These are phyloP conservation scores for Penaeus monodon DNA, from an alignment of 2,888 invertebrate species.

Conservation along the genomic window DNA sequence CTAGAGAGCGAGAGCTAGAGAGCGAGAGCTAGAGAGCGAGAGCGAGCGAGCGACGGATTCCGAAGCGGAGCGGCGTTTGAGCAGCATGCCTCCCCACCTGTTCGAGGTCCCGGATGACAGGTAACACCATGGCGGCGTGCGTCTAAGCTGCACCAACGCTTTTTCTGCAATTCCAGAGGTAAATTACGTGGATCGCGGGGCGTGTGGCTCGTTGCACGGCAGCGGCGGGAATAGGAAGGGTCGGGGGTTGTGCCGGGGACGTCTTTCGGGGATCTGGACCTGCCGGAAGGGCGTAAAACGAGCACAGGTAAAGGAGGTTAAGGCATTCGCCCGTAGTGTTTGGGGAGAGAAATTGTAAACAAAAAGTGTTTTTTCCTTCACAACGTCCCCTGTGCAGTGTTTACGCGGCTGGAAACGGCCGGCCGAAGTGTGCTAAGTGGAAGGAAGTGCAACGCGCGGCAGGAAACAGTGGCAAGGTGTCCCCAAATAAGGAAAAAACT, in stretches of 20 bases:
- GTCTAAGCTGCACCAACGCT: conserved; percentile 13
- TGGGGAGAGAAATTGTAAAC: conserved; percentile 17
- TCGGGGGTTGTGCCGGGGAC: neutral
- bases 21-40: too few species aligned
- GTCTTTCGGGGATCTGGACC: neutral
- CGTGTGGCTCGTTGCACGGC: neutral
- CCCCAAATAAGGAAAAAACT: too few species aligned
- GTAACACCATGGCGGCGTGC: conserved; percentile 53
- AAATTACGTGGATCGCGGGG: conserved; percentile 12
- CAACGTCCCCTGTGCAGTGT: too few species aligned
- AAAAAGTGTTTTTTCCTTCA: neutral
- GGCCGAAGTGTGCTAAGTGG: too few species aligned
- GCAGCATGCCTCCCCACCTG: conserved; percentile 16
- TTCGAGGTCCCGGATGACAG: conserved; percentile 55
- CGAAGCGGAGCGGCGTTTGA: conserved; percentile 14
- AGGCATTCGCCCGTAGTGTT: conserved; percentile 6
- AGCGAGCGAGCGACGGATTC: neutral
- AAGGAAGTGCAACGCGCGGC: too few species aligned
- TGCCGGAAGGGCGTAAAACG: neutral
- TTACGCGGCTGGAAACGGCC: too few species aligned
- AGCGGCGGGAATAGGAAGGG: neutral
- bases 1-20: neutral
- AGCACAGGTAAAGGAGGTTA: conserved; percentile 14
- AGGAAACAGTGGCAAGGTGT: too few species aligned
- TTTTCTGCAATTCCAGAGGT: conserved; percentile 39